Conservation (phyloP, 1,140 invertebrate species). For the Aphelinus atriplicis region DNA sequence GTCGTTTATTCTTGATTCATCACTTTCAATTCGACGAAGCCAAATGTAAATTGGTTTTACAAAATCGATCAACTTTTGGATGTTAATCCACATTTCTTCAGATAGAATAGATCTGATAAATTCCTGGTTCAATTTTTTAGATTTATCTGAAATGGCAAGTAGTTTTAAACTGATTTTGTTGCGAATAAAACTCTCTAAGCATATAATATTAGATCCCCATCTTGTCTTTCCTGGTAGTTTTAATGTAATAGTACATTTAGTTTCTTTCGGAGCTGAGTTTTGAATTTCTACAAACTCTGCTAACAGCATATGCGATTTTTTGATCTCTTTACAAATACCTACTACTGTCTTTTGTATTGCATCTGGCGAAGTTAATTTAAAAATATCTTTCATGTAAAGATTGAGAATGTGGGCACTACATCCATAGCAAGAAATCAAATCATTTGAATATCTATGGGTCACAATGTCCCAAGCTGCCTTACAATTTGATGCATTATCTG, state of each 20-base stretch:
- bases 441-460: slow-evolving; percentile 29
- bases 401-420: neutral
- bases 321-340: neutral
- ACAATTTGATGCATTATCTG: slow-evolving; percentile 43
- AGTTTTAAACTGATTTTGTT: too few relatives aligned
- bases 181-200: too few relatives aligned
- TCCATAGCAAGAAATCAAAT: slow-evolving; percentile 4
- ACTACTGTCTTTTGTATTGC: neutral
- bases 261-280: too few relatives aligned
- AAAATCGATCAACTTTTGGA: too few relatives aligned
- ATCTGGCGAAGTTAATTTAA: neutral
- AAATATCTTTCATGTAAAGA: slow-evolving; percentile 7
- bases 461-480: slow-evolving; percentile 39
- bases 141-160: too few relatives aligned
- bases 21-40: too few relatives aligned
- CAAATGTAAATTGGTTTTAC: too few relatives aligned
- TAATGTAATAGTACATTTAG: too few relatives aligned
- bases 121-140: too few relatives aligned
- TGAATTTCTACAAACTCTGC: slow-evolving; percentile 8
- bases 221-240: slow-evolving; percentile 2
- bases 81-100: too few relatives aligned
- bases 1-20: too few relatives aligned
- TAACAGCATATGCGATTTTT: neutral
- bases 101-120: too few relatives aligned
- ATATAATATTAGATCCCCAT: slow-evolving; percentile 8